phyloP scores from a whole-genome alignment of 2,113 vertebrate species.

The Chitala chitala region DNA sequence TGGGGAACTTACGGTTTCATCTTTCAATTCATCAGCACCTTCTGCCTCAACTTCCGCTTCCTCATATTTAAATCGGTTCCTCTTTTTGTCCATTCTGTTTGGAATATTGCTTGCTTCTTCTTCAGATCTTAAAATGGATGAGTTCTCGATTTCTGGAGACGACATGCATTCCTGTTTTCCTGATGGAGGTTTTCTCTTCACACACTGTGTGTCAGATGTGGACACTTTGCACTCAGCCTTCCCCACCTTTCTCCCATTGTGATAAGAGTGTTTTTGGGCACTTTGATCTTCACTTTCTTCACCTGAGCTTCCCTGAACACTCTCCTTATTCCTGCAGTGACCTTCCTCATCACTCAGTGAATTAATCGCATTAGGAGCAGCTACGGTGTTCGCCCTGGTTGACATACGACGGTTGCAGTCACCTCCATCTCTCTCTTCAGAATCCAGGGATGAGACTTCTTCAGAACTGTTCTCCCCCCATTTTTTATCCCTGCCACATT shows the following conservation, averaged over 20 bases:
- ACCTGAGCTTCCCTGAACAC: slow-evolving; percentile 42
- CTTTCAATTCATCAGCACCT: slow-evolving; percentile 15
- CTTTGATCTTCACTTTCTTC: slow-evolving; percentile 44
- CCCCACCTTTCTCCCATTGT: slow-evolving; percentile 55
- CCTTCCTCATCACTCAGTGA: slow-evolving; percentile 42
- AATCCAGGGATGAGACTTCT: slow-evolving; percentile 24
- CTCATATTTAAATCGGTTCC: slow-evolving; percentile 37
- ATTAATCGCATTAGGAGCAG: slow-evolving; percentile 43
- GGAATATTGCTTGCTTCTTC: slow-evolving; percentile 35
- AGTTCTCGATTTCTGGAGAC: slow-evolving; percentile 44
- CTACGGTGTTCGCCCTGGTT: slow-evolving; percentile 38
- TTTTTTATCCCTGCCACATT: slow-evolving; percentile 24
- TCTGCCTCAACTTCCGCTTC: neutral
- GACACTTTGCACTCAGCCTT: slow-evolving; percentile 31
- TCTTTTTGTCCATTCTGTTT: slow-evolving; percentile 37
- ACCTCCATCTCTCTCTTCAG: slow-evolving; percentile 19
- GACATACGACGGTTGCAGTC: slow-evolving; percentile 32
- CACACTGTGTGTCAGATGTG: slow-evolving; percentile 3
- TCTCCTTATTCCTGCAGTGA: slow-evolving; percentile 15
- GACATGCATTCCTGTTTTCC: slow-evolving; percentile 55
- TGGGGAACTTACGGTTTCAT: slow-evolving; percentile 31
- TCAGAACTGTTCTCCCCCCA: slow-evolving; percentile 45
- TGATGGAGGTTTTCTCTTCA: slow-evolving; percentile 42
- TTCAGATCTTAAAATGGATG: slow-evolving; percentile 41
- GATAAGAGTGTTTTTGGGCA: slow-evolving; percentile 46